Evolutionary conservation across 2,113 vertebrate genomes (phyloP), one percentile per base, ranked within the genome.

Genomic region (Apodemus speciosus): DNA sequence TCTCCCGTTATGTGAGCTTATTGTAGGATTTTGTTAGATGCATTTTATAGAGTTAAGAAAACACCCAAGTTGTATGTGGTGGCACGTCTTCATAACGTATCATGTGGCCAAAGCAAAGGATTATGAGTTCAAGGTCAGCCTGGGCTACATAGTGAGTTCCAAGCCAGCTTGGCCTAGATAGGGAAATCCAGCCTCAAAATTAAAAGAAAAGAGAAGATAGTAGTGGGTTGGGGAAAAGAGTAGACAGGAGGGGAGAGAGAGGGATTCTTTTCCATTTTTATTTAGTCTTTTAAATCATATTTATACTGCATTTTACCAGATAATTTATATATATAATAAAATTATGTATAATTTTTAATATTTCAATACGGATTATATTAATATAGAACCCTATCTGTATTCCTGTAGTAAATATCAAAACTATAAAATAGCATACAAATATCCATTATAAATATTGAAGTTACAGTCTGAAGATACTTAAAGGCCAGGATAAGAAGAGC

Each of bases 371-470:
- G 53, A 4, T 46, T 27, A 75, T 75, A 43, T 46, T 89, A 94
- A 86, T 83, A 86, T 25, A 83, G 95, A 90, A 62, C 25, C 64
- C 83, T 62, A 94, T 4, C 72, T 92, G n/a, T 21, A 77, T 83
- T 92, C 13, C 71, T 93, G 15, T 13, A 32, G 69, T 90, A 92
- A 94, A 83, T 51, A 49, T 60, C 76, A 13, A 93, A 93, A 89
- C 51, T 81, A 2, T 69, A 93, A 95, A 94, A 95, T 77, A 90
- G 4, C 81, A 5, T 27, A 80, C 14, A 86, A 91, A 49, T 88
- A 83, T 75, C 94, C 90, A 95, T 75, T 92, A 64, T 84, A 93
- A 95, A 81, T 83, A 23, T 35, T 93, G 25, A 92, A 43, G 95
- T 95, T 56, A 83, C 77, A 95, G 15, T 73, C 14, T 62, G 77